Base-by-base conservation (phyloP, 2,797 vertebrate species). In the Geotrypetes seraphini region DNA sequence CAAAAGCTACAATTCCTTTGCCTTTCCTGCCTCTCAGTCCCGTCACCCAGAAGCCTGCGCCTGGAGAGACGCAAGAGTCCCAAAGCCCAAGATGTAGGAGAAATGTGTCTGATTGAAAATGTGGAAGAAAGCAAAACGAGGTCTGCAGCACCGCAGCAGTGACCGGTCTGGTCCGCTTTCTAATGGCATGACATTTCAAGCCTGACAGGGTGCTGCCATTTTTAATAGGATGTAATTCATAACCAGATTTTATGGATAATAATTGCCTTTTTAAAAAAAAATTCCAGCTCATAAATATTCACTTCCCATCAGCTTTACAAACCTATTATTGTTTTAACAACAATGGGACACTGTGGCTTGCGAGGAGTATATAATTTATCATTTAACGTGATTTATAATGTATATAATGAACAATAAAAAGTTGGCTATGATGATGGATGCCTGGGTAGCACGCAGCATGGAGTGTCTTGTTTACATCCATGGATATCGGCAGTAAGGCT, bases 341-440 rank as follows among this genome's bases (percentile, higher is more conserved):
- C 64, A 52, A 32, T 35, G 10, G 52, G 45, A 56, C 52, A 33
- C 49, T 8, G 27, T 7, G 1, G 46, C 20, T 20, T 49, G 60
- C 61, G 22, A 48, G 42, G 38, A 60, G 47, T 2, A 24, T 10
- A 37, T 58, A 38, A 66, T 65, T 58, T 52, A 54, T 69, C 54
- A 57, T 60, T 57, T 59, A 66, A 53, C 39, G 50, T 57, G 60
- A 73, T 66, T 66, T 57, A 66, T 66, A 58, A 63, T 39, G 27
- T 27, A 39, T 51, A 26, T 50, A 69, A 56, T 2, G 10, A 44
- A 36, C 40, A 43, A 19, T 19, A 57, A 64, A 57, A 39, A 50
- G 56, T 54, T 16, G 44, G 50, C 39, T 19, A 42, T 1, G 21
- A 45, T 60, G 69, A 71, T 58, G 46, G 63, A 64, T 66, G 53